These are phyloP conservation scores for Bruchidius siliquastri DNA, from an alignment of 2,888 invertebrate genomes.

Conservation along the genomic window DNA sequence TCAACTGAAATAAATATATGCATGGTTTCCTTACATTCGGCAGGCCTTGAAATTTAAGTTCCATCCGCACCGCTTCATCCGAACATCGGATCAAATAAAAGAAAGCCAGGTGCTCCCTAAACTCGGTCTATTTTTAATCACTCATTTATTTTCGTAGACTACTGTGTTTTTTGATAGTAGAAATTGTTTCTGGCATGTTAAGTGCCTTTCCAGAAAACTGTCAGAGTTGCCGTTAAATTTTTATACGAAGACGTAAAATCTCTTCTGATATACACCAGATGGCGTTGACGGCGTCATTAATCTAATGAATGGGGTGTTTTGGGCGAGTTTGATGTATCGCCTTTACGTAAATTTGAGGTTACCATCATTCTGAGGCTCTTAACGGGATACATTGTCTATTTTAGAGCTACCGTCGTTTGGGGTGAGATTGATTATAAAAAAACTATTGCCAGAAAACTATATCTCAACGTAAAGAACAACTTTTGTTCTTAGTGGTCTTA, in stretches of 20 bases:
- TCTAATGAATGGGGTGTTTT: neutral
- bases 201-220: slow-evolving; percentile 2
- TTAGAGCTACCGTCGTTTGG: neutral
- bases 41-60: neutral
- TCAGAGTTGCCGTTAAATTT: slow-evolving; percentile 1
- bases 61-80: neutral
- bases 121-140: slow-evolving; percentile 2
- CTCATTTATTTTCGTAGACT: slow-evolving; percentile 7
- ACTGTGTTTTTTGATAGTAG: neutral
- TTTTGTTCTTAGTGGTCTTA: no score
- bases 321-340: no score
- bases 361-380: neutral
- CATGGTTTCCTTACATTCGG: neutral
- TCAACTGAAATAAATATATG: no score
- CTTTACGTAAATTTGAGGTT: neutral
- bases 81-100: neutral
- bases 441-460: no score
- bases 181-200: slow-evolving; percentile 2
- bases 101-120: neutral
- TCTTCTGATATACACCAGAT: neutral
- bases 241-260: slow-evolving; percentile 3
- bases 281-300: neutral
- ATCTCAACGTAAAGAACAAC: no score
- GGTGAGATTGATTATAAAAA: no score
- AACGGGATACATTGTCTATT: neutral